phyloP scores from a whole-genome alignment of 2,113 vertebrate genomes.

The Sardina pilchardus region DNA sequence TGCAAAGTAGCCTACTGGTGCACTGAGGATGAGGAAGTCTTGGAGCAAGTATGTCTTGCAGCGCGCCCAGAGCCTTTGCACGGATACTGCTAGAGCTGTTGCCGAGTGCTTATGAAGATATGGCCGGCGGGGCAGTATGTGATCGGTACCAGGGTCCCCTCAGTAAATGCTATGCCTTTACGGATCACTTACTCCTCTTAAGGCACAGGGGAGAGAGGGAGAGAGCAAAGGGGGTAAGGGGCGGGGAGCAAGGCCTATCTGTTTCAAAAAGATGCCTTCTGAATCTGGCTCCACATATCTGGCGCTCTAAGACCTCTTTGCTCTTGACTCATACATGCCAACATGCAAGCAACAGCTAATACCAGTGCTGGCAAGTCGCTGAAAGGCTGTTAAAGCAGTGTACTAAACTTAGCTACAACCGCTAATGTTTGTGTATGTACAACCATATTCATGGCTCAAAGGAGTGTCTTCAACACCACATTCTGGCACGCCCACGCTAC shows the following conservation, averaged over 20 bases:
- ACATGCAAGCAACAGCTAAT: conserved; percentile 30
- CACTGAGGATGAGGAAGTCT: neutral
- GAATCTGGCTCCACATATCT: conserved; percentile 13
- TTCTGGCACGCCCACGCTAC: neutral
- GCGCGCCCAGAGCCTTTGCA: neutral
- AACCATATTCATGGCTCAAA: conserved; percentile 5
- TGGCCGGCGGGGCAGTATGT: conserved; percentile 62
- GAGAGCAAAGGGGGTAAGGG: conserved; percentile 24
- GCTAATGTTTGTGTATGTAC: conserved; percentile 54
- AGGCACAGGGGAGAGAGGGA: neutral
- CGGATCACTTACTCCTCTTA: conserved; percentile 63
- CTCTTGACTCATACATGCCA: conserved; percentile 46
- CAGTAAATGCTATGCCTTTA: conserved; percentile 59
- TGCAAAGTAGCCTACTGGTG: conserved; percentile 35
- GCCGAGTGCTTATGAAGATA: conserved; percentile 72
- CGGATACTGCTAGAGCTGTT: conserved; percentile 43
- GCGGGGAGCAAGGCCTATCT: conserved; percentile 8
- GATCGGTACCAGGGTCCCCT: conserved; percentile 64
- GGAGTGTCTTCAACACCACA: neutral
- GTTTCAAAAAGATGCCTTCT: conserved; percentile 11
- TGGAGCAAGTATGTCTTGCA: neutral
- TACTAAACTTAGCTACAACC: conserved; percentile 54
- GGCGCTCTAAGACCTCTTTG: conserved; percentile 33
- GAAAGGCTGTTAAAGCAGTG: conserved; percentile 12
- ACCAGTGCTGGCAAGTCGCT: conserved; percentile 22